Conservation (phyloP, 2,888 invertebrate genomes). For the Neelides folsomi region DNA sequence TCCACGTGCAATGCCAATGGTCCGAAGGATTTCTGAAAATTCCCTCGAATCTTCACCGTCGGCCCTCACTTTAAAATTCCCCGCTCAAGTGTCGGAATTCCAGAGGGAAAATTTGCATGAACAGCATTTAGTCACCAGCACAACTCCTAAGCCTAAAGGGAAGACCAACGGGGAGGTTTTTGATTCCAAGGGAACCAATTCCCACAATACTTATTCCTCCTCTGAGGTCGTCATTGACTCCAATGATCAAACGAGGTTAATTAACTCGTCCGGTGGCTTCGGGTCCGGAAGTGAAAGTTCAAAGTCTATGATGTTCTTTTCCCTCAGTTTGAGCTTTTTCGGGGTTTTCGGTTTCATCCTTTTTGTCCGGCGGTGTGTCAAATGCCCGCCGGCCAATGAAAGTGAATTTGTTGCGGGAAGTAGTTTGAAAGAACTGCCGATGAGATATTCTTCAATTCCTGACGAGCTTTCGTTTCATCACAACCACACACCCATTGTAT, state of each 20-base stretch:
- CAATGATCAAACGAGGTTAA: not conserved
- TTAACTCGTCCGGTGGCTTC: not conserved
- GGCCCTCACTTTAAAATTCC: too few relatives aligned
- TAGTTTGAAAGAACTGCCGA: constrained; percentile 34
- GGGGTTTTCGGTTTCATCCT: constrained; percentile 35
- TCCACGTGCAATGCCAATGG: too few relatives aligned
- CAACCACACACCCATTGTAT: constrained; percentile 15
- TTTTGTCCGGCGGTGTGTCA: constrained; percentile 36
- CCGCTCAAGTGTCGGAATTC: too few relatives aligned
- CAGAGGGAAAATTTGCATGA: too few relatives aligned
- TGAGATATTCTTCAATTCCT: constrained; percentile 36
- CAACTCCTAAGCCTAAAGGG: constrained; percentile 6
- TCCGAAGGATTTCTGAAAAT: too few relatives aligned
- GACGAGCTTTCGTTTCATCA: constrained; percentile 33
- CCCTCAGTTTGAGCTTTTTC: constrained; percentile 36
- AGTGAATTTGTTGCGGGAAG: constrained; percentile 30
- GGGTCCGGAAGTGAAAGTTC: not conserved
- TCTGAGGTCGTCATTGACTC: constrained; percentile 1
- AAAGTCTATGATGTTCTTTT: constrained; percentile 35
- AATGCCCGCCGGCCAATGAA: constrained; percentile 34
- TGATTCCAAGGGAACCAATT: not conserved
- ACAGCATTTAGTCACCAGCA: too few relatives aligned
- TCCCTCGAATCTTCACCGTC: too few relatives aligned
- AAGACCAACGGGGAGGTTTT: not conserved
- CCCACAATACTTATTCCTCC: not conserved